A percentile compares a stretch with the other conserved stretches of the same genome.
phyloP scores from a whole-genome alignment of 2,113 vertebrate genomes.

The Ellobius talpinus region DNA sequence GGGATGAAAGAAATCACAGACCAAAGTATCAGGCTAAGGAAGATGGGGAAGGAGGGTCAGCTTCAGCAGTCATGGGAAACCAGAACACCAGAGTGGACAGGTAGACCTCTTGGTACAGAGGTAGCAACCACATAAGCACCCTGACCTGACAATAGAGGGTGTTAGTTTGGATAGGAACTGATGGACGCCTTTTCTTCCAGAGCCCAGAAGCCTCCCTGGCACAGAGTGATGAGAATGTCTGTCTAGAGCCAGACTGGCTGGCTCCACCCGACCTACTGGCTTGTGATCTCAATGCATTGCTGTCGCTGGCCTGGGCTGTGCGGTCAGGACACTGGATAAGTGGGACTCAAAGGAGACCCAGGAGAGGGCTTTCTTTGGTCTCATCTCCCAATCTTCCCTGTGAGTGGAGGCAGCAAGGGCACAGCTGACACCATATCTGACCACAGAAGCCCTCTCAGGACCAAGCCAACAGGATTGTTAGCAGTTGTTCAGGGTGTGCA shows the following conservation, averaged over 20 bases:
- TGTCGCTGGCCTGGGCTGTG: too few relatives aligned
- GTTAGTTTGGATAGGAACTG: not conserved
- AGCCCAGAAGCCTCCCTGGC: not conserved
- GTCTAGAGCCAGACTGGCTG: rapidly evolving
- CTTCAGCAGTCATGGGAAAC: not conserved
- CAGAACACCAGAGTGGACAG: not conserved
- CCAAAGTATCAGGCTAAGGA: not conserved
- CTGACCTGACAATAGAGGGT: too few relatives aligned
- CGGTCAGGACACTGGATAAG: rapidly evolving
- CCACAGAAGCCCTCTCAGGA: not conserved
- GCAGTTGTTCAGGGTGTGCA: not conserved
- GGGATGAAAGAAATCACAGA: not conserved
- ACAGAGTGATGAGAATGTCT: too few relatives aligned
- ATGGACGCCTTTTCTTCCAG: rapidly evolving
- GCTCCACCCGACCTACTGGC: not conserved
- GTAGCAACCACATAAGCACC: rapidly evolving
- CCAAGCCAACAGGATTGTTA: rapidly evolving
- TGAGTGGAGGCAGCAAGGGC: not conserved
- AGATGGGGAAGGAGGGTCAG: rapidly evolving
- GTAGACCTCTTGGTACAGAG: rapidly evolving
- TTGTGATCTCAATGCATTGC: rapidly evolving
- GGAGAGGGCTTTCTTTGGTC: rapidly evolving
- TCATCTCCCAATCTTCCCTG: too few relatives aligned
- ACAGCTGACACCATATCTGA: rapidly evolving
- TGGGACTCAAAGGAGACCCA: rapidly evolving